A percentile compares a stretch with the other conserved stretches of the same genome.
Evolutionary conservation across 2,888 invertebrate genomes (phyloP).

Genomic region (Idaea dimidiata): DNA sequence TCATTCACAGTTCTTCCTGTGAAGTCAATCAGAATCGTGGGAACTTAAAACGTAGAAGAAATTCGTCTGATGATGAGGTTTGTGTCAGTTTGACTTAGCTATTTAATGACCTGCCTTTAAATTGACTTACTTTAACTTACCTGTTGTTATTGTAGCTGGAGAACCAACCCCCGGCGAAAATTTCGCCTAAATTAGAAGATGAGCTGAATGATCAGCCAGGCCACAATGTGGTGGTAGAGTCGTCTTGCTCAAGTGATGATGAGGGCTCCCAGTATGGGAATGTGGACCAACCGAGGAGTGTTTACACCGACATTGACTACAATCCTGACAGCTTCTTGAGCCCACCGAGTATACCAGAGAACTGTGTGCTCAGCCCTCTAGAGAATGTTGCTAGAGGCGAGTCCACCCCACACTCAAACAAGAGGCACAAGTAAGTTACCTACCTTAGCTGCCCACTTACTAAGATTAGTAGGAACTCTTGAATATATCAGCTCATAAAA

Average conservation of each 20-base stretch:
- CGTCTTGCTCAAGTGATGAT: slow-evolving; percentile 71
- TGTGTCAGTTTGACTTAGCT: slow-evolving; percentile 29
- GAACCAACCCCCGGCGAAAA: slow-evolving; percentile 70
- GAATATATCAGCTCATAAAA: slow-evolving; percentile 15
- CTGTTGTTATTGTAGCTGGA: slow-evolving; percentile 59
- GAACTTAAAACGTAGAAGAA: slow-evolving; percentile 71
- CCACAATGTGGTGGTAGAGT: slow-evolving; percentile 69
- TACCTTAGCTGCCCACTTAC: not conserved
- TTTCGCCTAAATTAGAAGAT: slow-evolving; percentile 50
- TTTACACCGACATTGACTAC: slow-evolving; percentile 68
- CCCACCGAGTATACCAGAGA: slow-evolving; percentile 72
- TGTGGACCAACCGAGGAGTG: slow-evolving; percentile 61
- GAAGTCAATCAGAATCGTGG: slow-evolving; percentile 61
- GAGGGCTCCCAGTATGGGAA: slow-evolving; percentile 55
- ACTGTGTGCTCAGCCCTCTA: slow-evolving; percentile 70
- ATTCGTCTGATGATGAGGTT: slow-evolving; percentile 73
- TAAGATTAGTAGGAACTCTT: not conserved
- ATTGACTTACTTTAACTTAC: slow-evolving; percentile 9
- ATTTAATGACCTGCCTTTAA: slow-evolving; percentile 10
- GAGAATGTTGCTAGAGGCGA: slow-evolving; percentile 77
- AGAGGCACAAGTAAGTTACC: slow-evolving; percentile 62
- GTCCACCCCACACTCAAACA: slow-evolving; percentile 74
- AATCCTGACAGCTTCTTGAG: slow-evolving; percentile 74
- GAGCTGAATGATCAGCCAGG: slow-evolving; percentile 56
- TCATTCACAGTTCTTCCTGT: slow-evolving; percentile 61